A percentile compares a stretch with the other conserved stretches of the same genome.
Evolutionary conservation across 2,888 invertebrate species (phyloP).

Genomic region (Lasioglossum vierecki): DNA sequence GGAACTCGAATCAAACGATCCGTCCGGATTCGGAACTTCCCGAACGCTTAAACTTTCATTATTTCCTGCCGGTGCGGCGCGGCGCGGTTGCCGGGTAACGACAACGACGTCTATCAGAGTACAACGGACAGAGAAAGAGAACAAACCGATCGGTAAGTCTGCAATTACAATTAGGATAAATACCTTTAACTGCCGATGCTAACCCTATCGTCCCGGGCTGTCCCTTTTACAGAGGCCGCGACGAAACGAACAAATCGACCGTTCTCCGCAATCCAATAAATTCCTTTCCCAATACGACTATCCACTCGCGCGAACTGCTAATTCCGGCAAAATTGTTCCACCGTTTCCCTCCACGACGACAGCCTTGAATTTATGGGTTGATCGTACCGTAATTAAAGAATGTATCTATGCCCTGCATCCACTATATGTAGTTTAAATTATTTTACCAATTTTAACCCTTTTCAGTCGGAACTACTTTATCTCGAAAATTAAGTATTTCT

Average conservation of each 20-base stretch:
- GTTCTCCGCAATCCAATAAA: slow-evolving; percentile 64
- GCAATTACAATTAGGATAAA: slow-evolving; percentile 69
- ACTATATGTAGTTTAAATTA: background rate
- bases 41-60: slow-evolving; percentile 43
- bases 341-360: slow-evolving; percentile 28
- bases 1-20: slow-evolving; percentile 62
- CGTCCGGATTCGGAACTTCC: slow-evolving; percentile 35
- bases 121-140: slow-evolving; percentile 13
- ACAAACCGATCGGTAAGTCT: slow-evolving; percentile 44
- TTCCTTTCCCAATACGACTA: slow-evolving; percentile 54
- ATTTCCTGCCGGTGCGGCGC: slow-evolving; percentile 42
- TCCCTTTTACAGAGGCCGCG: slow-evolving; percentile 28
- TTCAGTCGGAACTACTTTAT: too few relatives aligned
- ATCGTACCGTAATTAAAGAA: slow-evolving; percentile 48
- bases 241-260: slow-evolving; percentile 58
- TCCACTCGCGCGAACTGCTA: slow-evolving; percentile 56
- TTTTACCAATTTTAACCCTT: background rate
- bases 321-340: slow-evolving; percentile 53
- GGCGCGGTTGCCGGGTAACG: slow-evolving; percentile 31
- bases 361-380: slow-evolving; percentile 45
- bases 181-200: slow-evolving; percentile 57
- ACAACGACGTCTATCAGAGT: background rate
- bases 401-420: slow-evolving; percentile 3
- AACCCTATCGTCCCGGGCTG: slow-evolving; percentile 41
- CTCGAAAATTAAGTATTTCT: too few relatives aligned